Evolutionary conservation across 2,113 vertebrate species (phyloP).

Genomic region (Perca flavescens): DNA sequence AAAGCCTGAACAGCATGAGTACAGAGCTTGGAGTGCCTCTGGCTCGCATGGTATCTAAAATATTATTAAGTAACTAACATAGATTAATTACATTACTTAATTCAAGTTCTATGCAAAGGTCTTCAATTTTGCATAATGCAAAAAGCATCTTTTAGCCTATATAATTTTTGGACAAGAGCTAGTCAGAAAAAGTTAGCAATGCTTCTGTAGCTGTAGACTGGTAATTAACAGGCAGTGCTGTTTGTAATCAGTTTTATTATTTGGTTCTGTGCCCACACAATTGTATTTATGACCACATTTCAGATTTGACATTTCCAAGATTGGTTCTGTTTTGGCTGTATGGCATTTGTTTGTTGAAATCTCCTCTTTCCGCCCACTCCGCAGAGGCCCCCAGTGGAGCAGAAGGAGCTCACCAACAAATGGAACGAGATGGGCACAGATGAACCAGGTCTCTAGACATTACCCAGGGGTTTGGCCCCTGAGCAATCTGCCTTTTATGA

Average conservation of each 20-base stretch:
- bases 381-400: constrained; percentile 91
- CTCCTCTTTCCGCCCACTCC: constrained; percentile 17
- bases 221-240: constrained; percentile 1
- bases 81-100: not conserved
- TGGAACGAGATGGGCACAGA: constrained; percentile 99
- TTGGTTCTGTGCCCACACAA: not conserved
- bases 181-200: not conserved
- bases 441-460: constrained; percentile 90
- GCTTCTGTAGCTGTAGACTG: not conserved
- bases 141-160: not conserved
- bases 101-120: not conserved
- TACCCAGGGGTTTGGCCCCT: constrained; percentile 30
- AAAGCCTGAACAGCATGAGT: constrained; percentile 99
- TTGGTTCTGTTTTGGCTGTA: not conserved
- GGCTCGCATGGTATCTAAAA: constrained; percentile 89
- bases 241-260: not conserved
- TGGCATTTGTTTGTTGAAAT: constrained; percentile 15
- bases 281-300: constrained; percentile 5
- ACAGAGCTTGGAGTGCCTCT: constrained; percentile 93
- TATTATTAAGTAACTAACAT: not conserved
- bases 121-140: no score
- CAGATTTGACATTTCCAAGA: not conserved
- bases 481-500: constrained; percentile 38
- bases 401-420: constrained; percentile 95
- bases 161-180: not conserved